phyloP scores from a whole-genome alignment of 2,797 vertebrate genomes.

The Cynodonichthys magdalenae region DNA sequence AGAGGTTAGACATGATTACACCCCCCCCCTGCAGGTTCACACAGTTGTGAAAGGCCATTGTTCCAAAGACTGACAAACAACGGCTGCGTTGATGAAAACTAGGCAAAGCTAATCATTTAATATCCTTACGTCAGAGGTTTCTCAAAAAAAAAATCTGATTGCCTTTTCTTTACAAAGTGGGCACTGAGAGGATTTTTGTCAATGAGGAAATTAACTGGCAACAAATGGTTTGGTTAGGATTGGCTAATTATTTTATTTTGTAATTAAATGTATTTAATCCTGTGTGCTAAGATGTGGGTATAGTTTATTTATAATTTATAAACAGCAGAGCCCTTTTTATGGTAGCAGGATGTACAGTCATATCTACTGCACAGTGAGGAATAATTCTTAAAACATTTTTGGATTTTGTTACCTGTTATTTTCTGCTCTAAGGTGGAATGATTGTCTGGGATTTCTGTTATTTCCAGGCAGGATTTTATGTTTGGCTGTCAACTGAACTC shows the following conservation, averaged over 20 bases:
- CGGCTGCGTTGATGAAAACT: constrained; percentile 70
- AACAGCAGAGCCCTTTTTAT: constrained; percentile 16
- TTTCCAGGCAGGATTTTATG: constrained; percentile 46
- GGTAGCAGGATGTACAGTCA: constrained; percentile 8
- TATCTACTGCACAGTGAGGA: constrained; percentile 31
- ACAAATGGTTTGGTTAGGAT: constrained; percentile 39
- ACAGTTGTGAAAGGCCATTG: constrained; percentile 64
- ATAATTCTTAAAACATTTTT: not conserved
- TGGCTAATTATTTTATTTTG: too few species aligned
- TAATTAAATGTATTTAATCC: constrained; percentile 41
- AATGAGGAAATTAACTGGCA: constrained; percentile 49
- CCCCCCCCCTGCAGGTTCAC: constrained; percentile 12
- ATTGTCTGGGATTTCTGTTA: constrained; percentile 47
- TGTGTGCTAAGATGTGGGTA: constrained; percentile 33
- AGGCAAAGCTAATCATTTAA: constrained; percentile 82
- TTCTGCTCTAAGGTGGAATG: constrained; percentile 38
- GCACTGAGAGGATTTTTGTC: constrained; percentile 49
- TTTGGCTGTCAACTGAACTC: constrained; percentile 39
- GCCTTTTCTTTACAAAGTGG: constrained; percentile 42
- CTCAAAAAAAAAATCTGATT: constrained; percentile 49
- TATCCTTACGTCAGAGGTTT: constrained; percentile 75
- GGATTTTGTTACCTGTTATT: constrained; percentile 40
- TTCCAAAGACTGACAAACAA: constrained; percentile 70
- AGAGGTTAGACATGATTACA: constrained; percentile 56
- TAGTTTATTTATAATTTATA: constrained; percentile 37